Evolutionary conservation across 2,888 invertebrate species (phyloP).

Genomic region (Invenusta paracnida): DNA sequence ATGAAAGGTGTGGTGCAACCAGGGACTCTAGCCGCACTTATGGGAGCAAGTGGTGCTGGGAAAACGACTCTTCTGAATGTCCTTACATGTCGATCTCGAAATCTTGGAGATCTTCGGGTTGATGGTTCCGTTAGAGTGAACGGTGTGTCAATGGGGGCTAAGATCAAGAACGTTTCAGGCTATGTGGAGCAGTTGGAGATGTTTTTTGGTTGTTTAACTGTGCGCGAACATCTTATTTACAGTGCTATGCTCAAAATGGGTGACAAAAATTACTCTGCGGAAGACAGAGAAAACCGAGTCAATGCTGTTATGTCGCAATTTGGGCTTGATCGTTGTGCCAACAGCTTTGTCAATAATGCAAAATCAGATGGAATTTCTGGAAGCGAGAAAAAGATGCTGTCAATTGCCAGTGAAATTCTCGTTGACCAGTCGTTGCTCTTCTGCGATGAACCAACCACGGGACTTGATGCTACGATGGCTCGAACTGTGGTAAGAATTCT

Average conservation of each 20-base stretch:
- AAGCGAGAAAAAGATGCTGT: conserved; percentile 79
- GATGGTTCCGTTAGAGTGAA: conserved; percentile 36
- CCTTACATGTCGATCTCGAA: conserved; percentile 31
- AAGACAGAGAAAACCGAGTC: conserved; percentile 4
- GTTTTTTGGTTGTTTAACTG: conserved; percentile 33
- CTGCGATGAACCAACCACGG: conserved; percentile 36
- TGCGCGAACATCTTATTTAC: conserved; percentile 40
- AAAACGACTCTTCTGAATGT: conserved; percentile 42
- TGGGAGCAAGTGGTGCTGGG: conserved; percentile 43
- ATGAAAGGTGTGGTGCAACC: conserved; percentile 24
- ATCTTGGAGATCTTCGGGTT: conserved; percentile 32
- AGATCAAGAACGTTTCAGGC: conserved; percentile 36
- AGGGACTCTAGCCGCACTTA: conserved; percentile 28
- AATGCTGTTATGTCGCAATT: conserved; percentile 19
- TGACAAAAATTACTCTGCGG: not conserved
- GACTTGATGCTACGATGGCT: conserved; percentile 35
- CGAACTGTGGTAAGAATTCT: not conserved
- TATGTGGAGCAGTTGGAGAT: conserved; percentile 40
- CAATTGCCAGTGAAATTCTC: conserved; percentile 69
- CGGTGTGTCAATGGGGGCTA: conserved; percentile 13
- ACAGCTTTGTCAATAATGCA: conserved; percentile 64
- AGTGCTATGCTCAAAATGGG: conserved; percentile 34
- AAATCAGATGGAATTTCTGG: conserved; percentile 84
- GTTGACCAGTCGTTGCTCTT: conserved; percentile 32
- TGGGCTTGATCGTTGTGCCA: not conserved